These are phyloP conservation scores for Pantherophis guttatus DNA, from an alignment of 2,113 vertebrate species.

Conservation along the genomic window DNA sequence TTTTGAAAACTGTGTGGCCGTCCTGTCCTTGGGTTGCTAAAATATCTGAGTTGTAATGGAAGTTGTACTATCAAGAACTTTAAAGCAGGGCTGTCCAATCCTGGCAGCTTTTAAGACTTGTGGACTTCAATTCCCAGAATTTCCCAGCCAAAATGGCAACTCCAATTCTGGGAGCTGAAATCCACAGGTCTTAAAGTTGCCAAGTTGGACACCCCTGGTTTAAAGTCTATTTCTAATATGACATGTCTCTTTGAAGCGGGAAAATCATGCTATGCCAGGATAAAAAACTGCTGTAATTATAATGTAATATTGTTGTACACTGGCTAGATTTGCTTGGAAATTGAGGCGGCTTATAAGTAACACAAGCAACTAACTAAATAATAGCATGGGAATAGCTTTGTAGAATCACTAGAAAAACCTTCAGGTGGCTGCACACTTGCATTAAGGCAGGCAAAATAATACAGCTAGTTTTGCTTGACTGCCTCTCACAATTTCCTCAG, in stretches of 20 bases:
- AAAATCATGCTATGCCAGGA: neutral
- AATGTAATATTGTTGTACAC: neutral
- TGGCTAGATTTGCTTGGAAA: neutral
- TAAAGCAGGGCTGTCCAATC: no score
- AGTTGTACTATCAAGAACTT: neutral
- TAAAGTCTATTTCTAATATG: neutral
- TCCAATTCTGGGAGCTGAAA: neutral
- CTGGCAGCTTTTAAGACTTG: no score
- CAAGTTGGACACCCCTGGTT: neutral
- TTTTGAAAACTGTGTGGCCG: conserved; percentile 40
- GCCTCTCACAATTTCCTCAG: neutral
- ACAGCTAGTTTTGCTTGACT: neutral
- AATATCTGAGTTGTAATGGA: neutral
- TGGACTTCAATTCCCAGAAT: neutral
- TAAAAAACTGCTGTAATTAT: neutral
- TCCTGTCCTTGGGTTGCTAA: neutral
- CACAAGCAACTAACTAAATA: neutral
- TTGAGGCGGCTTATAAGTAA: neutral
- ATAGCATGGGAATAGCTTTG: neutral
- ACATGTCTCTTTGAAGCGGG: neutral
- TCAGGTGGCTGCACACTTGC: neutral
- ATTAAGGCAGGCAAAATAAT: neutral
- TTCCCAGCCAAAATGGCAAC: neutral
- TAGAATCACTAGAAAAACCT: neutral
- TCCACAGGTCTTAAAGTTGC: neutral